Evolutionary conservation across 2,113 vertebrate species (phyloP).

Genomic region (Sander vitreus): DNA sequence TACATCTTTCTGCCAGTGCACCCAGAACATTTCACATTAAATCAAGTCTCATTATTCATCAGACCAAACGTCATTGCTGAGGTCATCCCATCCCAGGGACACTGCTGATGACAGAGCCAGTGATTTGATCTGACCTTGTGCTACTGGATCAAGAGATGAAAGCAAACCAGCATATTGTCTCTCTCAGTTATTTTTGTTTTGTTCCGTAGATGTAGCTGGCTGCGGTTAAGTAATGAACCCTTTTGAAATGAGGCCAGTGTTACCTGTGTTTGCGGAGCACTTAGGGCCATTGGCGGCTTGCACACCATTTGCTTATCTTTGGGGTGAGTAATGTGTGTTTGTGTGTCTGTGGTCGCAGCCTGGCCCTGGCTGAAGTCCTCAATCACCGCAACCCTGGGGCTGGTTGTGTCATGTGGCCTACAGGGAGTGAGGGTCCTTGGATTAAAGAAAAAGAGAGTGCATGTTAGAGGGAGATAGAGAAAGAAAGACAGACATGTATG

Average conservation of each 20-base stretch:
- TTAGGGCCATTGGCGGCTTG: conserved; percentile 73
- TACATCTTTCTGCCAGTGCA: conserved; percentile 6
- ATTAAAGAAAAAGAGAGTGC: conserved; percentile 15
- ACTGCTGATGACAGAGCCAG: conserved; percentile 36
- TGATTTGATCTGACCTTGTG: conserved; percentile 46
- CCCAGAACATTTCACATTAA: conserved; percentile 20
- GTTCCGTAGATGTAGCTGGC: conserved; percentile 15
- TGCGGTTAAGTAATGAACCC: conserved; percentile 58
- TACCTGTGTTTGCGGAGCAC: conserved; percentile 82
- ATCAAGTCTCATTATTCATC: conserved; percentile 25
- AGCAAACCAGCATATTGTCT: conserved; percentile 3
- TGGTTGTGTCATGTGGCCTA: conserved; percentile 60
- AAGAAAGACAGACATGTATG: conserved; percentile 18
- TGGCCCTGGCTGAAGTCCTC: conserved; percentile 73
- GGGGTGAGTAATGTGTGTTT: conserved; percentile 81
- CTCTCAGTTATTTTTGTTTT: conserved; percentile 14
- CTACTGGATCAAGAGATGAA: conserved; percentile 50
- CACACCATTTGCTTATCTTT: conserved; percentile 82
- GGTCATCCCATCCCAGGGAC: conserved; percentile 28
- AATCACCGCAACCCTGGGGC: conserved; percentile 71
- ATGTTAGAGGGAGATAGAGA: conserved; percentile 7
- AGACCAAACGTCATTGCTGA: neutral
- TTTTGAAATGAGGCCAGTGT: conserved; percentile 61
- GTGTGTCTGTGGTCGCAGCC: conserved; percentile 77
- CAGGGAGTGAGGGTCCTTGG: conserved; percentile 35